Evolutionary conservation across 2,113 vertebrate species (phyloP), one percentile per base, ranked within the genome.

Genomic region (Pristiophorus japonicus): DNA sequence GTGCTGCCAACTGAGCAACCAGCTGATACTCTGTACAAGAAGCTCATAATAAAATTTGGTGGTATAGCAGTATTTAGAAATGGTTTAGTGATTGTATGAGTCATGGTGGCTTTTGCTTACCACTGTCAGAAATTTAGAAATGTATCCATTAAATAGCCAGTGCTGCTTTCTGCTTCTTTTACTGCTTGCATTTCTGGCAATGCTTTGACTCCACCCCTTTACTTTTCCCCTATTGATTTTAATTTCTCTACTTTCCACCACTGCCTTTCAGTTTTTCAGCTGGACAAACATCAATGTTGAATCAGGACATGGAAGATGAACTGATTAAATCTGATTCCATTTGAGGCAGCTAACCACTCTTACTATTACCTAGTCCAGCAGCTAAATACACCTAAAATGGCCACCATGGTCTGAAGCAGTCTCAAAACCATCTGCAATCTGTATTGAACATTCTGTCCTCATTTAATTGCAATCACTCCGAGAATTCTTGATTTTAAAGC

Each of bases 401-500:
- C 3, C 55, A 20, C 88, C 55, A 62, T 91, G 30, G 12, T 38
- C 34, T n/a, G 34, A 91, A n/a, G 55, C 34, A 91, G 30, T 38
- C 34, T 63, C 1, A 63, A 34, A 91, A 63, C 88, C 62, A 63
- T 34, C 55, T 91, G 55, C 63, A 38, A 63, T 59, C 38, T 63
- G 16, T 91, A 63, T 63, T 91, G 88, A 91, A 34, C 55, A 63
- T 4, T 63, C 34, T 62, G 34, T n/a, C 59, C 34, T 91, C 55
- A 63, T 63, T 91, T 91, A 62, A 91, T 63, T 63, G 88, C 88
- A 91, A 55, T 91, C 59, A 91, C 59, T 34, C 8, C 1, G 55
- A 63, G 88, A 91, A 7, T 38, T 59, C 88, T 91, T 63, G 34
- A n/a, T 91, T n/a, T 91, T 63, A 91, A 91, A 91, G 88, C n/a